phyloP scores from a whole-genome alignment of 2,888 invertebrate species.

The Drosophila mimetica region DNA sequence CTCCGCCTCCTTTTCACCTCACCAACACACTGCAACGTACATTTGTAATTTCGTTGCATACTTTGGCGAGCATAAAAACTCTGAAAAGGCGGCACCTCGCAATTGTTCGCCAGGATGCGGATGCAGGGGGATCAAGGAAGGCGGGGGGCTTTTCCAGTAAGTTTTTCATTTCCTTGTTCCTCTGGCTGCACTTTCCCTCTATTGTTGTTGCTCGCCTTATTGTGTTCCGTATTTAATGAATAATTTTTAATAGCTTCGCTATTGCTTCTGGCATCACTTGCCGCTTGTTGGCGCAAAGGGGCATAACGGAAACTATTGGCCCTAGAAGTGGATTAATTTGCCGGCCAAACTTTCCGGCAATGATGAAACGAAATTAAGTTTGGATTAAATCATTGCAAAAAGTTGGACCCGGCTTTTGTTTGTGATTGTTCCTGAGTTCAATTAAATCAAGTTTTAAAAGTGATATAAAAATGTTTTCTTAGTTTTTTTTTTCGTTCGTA shows the following conservation, averaged over 20 bases:
- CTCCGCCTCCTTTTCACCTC: slow-evolving; percentile 2
- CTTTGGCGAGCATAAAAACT: slow-evolving; percentile 61
- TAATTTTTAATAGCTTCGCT: slow-evolving; percentile 71
- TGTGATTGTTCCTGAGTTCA: slow-evolving; percentile 11
- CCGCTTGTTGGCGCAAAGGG: slow-evolving; percentile 1
- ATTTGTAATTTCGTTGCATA: slow-evolving; percentile 76
- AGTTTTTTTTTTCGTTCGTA: neutral
- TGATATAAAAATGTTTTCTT: neutral
- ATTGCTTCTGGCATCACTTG: slow-evolving; percentile 29
- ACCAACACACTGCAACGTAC: slow-evolving; percentile 46
- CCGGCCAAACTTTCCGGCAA: slow-evolving; percentile 28
- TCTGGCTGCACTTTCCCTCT: slow-evolving; percentile 53
- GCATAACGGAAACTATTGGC: slow-evolving; percentile 25
- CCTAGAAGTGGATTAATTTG: slow-evolving; percentile 38
- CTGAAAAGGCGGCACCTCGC: slow-evolving; percentile 52
- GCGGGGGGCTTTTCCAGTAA: slow-evolving; percentile 27
- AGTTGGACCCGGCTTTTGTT: slow-evolving; percentile 10
- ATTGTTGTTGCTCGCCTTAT: slow-evolving; percentile 43
- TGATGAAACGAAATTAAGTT: slow-evolving; percentile 33
- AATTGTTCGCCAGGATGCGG: slow-evolving; percentile 37
- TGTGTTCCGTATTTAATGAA: slow-evolving; percentile 71
- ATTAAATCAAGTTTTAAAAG: neutral
- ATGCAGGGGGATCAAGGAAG: slow-evolving; percentile 7
- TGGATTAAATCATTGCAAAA: slow-evolving; percentile 35
- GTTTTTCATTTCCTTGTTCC: slow-evolving; percentile 58